Conservation (phyloP, 2,113 vertebrate genomes). For the Gopherus flavomarginatus region DNA sequence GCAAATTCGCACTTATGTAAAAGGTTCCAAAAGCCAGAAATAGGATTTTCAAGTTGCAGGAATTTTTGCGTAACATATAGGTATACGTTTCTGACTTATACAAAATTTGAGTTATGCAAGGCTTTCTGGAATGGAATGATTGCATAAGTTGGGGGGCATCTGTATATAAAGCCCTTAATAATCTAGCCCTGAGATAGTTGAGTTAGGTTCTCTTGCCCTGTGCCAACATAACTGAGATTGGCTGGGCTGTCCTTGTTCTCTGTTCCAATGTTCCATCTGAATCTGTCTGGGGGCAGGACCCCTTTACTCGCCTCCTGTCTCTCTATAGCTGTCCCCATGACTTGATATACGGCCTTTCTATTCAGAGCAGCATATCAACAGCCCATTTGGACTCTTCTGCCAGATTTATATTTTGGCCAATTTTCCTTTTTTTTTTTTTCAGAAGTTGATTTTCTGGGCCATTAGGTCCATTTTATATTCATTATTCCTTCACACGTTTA, state of each 20-base stretch:
- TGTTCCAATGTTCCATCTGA: background rate
- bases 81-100: too few relatives aligned
- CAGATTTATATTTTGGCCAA: background rate
- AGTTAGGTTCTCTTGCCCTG: background rate
- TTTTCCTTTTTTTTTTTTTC: background rate
- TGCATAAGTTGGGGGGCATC: too few relatives aligned
- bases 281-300: background rate
- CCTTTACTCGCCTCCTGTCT: background rate
- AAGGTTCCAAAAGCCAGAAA: too few relatives aligned
- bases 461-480: background rate
- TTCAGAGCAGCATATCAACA: background rate
- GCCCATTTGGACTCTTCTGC: background rate
- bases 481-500: background rate
- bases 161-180: background rate
- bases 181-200: background rate
- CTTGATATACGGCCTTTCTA: background rate
- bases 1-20: too few relatives aligned
- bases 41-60: too few relatives aligned
- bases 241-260: background rate
- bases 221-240: background rate
- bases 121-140: too few relatives aligned
- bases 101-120: too few relatives aligned
- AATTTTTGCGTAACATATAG: too few relatives aligned
- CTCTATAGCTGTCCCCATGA: background rate
- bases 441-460: background rate